phyloP scores from a whole-genome alignment of 2,888 invertebrate genomes.

The Clepsis dumicolana region DNA sequence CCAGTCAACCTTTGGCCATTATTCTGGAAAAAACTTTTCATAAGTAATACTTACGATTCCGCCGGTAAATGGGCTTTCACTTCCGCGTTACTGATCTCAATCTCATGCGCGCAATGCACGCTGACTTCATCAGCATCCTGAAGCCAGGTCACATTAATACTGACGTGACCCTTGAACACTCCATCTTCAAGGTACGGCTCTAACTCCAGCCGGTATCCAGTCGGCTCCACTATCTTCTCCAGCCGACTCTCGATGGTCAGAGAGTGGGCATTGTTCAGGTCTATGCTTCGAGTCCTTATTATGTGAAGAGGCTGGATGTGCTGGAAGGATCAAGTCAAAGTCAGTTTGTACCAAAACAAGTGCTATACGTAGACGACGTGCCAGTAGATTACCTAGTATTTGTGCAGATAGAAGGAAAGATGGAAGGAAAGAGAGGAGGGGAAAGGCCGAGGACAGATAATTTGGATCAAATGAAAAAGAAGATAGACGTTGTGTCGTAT shows the following conservation, averaged over 20 bases:
- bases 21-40: too few species aligned
- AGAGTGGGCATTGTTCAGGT: constrained; percentile 89
- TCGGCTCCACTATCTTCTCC: constrained; percentile 88
- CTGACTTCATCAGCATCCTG: constrained; percentile 87
- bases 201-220: constrained; percentile 88
- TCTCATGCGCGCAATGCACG: constrained; percentile 88
- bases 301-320: constrained; percentile 66
- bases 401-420: too few species aligned
- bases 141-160: constrained; percentile 89
- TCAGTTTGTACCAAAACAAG: too few species aligned
- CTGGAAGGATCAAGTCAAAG: not conserved
- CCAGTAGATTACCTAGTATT: too few species aligned
- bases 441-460: too few species aligned
- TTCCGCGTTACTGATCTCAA: constrained; percentile 85
- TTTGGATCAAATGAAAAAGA: too few species aligned
- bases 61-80: constrained; percentile 67
- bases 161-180: constrained; percentile 89
- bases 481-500: too few species aligned
- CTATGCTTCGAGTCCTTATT: constrained; percentile 87
- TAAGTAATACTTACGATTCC: constrained; percentile 61
- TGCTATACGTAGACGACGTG: too few species aligned
- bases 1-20: too few species aligned
- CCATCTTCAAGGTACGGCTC: constrained; percentile 89
- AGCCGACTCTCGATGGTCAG: constrained; percentile 88
- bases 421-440: too few species aligned